A percentile compares a stretch with the other conserved stretches of the same genome.
phyloP scores from a whole-genome alignment of 2,113 vertebrate species.

The Scomber colias region DNA sequence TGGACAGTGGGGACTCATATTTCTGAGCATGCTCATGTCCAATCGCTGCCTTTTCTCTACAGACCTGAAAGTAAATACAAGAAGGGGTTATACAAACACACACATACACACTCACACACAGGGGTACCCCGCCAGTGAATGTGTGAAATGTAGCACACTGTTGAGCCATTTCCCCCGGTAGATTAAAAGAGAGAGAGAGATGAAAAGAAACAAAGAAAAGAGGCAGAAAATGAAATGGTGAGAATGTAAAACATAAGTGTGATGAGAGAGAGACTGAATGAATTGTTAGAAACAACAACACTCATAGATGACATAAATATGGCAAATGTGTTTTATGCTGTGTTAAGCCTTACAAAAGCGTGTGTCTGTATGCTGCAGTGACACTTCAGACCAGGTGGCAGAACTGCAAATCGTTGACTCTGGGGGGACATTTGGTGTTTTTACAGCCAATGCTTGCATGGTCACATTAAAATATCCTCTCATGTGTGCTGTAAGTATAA shows the following conservation, averaged over 20 bases:
- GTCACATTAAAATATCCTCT: not conserved
- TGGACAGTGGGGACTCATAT: constrained; percentile 67
- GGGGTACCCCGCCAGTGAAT: constrained; percentile 55
- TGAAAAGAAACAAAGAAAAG: constrained; percentile 36
- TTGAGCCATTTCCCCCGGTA: constrained; percentile 52
- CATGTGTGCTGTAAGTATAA: not conserved
- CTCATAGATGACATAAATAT: not conserved
- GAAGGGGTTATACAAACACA: constrained; percentile 79
- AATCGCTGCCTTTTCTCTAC: constrained; percentile 67
- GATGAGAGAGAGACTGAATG: not conserved
- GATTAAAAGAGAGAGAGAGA: constrained; percentile 39
- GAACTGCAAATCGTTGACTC: not conserved
- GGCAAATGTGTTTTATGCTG: not conserved
- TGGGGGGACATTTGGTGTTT: not conserved
- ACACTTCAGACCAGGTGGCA: not conserved
- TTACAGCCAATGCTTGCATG: not conserved
- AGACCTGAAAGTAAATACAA: constrained; percentile 79
- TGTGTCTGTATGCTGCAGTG: not conserved
- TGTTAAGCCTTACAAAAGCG: not conserved
- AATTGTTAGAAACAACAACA: not conserved
- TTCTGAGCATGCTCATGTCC: constrained; percentile 71
- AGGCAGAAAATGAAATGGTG: constrained; percentile 6
- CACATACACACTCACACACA: constrained; percentile 51
- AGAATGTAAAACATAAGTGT: not conserved
- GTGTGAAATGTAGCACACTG: constrained; percentile 79